Evolutionary conservation across 2,797 vertebrate genomes (phyloP).

Genomic region (Gila robusta): DNA sequence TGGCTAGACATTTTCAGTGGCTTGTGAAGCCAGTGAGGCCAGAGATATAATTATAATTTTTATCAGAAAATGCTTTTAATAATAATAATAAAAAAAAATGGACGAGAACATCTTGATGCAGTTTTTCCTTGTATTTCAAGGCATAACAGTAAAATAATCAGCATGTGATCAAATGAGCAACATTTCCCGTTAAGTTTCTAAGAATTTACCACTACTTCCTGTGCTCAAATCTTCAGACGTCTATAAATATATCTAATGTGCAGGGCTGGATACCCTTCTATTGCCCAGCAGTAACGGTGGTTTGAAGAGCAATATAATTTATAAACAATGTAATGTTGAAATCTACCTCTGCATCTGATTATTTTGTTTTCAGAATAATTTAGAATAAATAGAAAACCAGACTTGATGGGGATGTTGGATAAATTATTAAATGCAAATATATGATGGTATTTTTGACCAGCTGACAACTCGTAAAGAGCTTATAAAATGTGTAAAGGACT

Average conservation of each 20-base stretch:
- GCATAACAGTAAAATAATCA: not conserved
- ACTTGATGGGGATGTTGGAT: not conserved
- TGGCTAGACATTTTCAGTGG: slow-evolving; percentile 28
- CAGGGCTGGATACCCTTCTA: not conserved
- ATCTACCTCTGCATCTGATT: slow-evolving; percentile 10
- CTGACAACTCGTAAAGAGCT: too few species aligned
- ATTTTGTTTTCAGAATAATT: slow-evolving; percentile 6
- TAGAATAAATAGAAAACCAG: not conserved
- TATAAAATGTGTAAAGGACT: too few species aligned
- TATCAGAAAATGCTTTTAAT: slow-evolving; percentile 21
- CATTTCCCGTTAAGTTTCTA: slow-evolving; percentile 19
- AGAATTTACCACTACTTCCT: slow-evolving; percentile 16
- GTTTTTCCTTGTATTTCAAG: not conserved
- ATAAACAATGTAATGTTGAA: not conserved
- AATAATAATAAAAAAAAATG: too few species aligned
- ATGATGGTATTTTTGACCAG: too few species aligned
- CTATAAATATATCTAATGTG: not conserved
- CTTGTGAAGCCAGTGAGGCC: not conserved
- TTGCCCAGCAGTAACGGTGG: not conserved
- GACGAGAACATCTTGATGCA: not conserved
- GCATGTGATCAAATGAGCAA: not conserved
- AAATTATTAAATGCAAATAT: not conserved
- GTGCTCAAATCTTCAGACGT: not conserved
- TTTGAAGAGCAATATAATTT: not conserved
- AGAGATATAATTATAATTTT: not conserved